A percentile compares a stretch with the other conserved stretches of the same genome.
These are phyloP conservation scores for Chloroceryle amazona DNA, from an alignment of 2,797 vertebrate genomes.

Conservation along the genomic window DNA sequence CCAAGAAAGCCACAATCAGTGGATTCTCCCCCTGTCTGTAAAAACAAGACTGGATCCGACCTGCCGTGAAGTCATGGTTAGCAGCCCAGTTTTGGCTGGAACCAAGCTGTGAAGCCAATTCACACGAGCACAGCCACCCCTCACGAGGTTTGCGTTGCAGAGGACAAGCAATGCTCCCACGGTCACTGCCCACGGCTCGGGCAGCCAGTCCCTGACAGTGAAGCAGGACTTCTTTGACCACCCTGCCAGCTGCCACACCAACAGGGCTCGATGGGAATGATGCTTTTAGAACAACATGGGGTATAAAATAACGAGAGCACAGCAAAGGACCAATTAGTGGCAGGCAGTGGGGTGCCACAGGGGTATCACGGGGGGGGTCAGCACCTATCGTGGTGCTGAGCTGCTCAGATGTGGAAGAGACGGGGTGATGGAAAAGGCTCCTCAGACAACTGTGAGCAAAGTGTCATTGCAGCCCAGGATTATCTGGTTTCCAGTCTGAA, in stretches of 20 bases:
- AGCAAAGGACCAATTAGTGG: background rate
- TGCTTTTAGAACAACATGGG: background rate
- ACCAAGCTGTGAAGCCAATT: rapidly evolving
- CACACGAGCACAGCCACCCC: background rate
- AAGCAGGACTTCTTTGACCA: background rate
- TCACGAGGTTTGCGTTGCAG: background rate
- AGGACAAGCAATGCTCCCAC: background rate
- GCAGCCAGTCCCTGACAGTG: background rate
- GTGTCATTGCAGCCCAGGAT: background rate
- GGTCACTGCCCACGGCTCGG: background rate
- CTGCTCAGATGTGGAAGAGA: background rate
- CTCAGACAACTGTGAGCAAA: background rate
- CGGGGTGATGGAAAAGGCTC: background rate
- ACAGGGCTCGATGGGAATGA: rapidly evolving
- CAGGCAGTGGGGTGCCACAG: background rate
- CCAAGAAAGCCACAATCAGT: constrained; percentile 59
- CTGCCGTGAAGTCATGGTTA: background rate
- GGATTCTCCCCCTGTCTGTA: constrained; percentile 53
- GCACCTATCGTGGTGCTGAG: background rate
- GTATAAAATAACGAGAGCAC: background rate
- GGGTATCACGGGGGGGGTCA: rapidly evolving
- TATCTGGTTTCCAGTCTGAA: background rate
- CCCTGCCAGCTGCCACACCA: background rate
- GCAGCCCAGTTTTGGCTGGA: background rate
- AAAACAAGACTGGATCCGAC: constrained; percentile 55